Evolutionary conservation across 2,113 vertebrate species (phyloP).

Genomic region (Pycnonotus jocosus): DNA sequence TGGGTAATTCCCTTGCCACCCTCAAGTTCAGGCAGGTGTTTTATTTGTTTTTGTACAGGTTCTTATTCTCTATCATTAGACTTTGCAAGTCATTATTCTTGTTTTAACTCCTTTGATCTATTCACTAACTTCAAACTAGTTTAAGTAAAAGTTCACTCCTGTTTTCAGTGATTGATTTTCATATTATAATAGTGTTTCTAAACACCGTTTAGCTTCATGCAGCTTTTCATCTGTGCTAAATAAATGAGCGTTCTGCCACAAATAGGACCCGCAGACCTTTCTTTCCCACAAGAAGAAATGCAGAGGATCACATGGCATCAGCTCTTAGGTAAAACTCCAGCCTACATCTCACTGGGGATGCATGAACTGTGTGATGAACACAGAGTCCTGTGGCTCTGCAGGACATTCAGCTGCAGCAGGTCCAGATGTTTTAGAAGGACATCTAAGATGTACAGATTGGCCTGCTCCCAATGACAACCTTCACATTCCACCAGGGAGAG

Average conservation of each 20-base stretch:
- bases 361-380: not conserved
- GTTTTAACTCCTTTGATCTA: conserved; percentile 53
- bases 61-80: conserved; percentile 14
- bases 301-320: not conserved
- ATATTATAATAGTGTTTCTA: not conserved
- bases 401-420: not conserved
- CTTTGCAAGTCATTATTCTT: conserved; percentile 8
- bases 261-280: not conserved
- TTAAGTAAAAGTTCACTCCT: conserved; percentile 6
- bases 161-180: conserved; percentile 23
- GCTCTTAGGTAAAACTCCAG: not conserved
- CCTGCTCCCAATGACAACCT: not conserved
- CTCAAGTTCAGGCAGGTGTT: conserved; percentile 46
- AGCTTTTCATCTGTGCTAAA: not conserved
- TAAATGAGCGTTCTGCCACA: not conserved
- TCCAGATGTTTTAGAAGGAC: not conserved
- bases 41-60: conserved; percentile 11
- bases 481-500: not conserved
- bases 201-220: not conserved
- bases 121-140: not conserved
- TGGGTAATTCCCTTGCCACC: conserved; percentile 20
- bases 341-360: not conserved
- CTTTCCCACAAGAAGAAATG: conserved; percentile 36
- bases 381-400: not conserved
- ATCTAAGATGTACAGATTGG: not conserved